Evolutionary conservation across 2,113 vertebrate genomes (phyloP), one percentile per base, ranked within the genome.

Genomic region (Vulpes vulpes): DNA sequence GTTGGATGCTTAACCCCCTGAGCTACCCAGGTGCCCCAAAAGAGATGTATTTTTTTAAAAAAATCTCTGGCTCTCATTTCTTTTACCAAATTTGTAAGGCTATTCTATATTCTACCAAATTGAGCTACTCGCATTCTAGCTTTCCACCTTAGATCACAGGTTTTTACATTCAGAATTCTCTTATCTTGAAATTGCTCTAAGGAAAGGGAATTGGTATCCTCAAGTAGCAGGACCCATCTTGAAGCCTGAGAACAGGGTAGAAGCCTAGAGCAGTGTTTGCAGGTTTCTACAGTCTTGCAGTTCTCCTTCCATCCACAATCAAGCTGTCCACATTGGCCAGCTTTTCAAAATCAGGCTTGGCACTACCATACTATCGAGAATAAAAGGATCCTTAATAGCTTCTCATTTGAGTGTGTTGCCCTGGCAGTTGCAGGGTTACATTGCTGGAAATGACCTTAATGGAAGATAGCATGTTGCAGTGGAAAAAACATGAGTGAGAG

Each of bases 151-250:
- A 87, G 62, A 92, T 59, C n/a, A 27, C 17, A 96, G n/a, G 74
- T 94, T 96, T 51, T 88, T 59, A 23, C 32, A 76, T 87, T 96
- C 16, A 84, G n/a, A 96, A 83, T 90, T 96, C 20, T 91, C 23
- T 94, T 96, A 60, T 35, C 83, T 95, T 96, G 60, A 93, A 80
- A 64, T 94, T 96, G 10, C 32, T 90, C 5, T 90, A 51, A 71
- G 60, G 55, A 95, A 95, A 65, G 12, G 43, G 62, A 32, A 59
- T 93, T 3, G 14, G 11, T 81, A 17, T 60, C 32, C 62, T 89
- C 35, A 90, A 83, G 65, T 67, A 65, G 67, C 59, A 84, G 79
- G 43, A 86, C 30, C n/a, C 22, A 25, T 81, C 16, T 64, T 49
- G 53, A 92, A 92, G 38, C 62, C 53, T 30, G 78, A 89, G 53